A percentile compares a stretch with the other conserved stretches of the same genome.
phyloP scores from a whole-genome alignment of 2,797 vertebrate genomes.

The Rhincodon typus region DNA sequence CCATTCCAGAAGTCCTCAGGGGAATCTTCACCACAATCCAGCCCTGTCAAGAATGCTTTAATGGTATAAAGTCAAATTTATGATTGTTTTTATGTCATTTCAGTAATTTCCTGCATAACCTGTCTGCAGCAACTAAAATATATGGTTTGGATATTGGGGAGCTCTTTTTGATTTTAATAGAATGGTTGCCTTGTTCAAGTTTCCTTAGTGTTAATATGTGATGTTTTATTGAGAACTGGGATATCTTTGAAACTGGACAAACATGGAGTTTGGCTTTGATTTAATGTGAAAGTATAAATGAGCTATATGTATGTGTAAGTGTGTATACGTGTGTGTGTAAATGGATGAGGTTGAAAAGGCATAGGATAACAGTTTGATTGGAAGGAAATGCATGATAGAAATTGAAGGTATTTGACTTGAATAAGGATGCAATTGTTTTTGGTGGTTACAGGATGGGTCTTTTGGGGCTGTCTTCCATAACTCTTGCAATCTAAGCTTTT shows the following conservation, averaged over 20 bases:
- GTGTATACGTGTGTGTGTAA: background rate
- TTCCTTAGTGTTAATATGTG: background rate
- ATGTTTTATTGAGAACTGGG: background rate
- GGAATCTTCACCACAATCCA: slow-evolving; percentile 64
- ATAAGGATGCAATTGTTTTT: background rate
- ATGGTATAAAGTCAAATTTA: slow-evolving; percentile 53
- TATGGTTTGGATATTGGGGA: background rate
- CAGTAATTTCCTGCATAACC: slow-evolving; percentile 6
- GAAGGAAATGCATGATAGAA: background rate
- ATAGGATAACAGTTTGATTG: background rate
- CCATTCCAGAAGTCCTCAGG: slow-evolving; percentile 61
- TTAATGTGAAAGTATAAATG: background rate
- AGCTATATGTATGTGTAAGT: too few relatives aligned
- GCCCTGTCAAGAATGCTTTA: slow-evolving; percentile 63
- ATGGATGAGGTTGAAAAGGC: background rate
- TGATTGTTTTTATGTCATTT: slow-evolving; percentile 22
- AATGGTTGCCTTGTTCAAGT: slow-evolving; percentile 15
- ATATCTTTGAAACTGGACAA: background rate
- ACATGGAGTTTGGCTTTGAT: background rate
- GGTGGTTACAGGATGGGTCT: background rate
- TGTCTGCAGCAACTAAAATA: background rate
- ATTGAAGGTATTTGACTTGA: background rate
- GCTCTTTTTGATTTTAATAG: background rate
- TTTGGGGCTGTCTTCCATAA: background rate
- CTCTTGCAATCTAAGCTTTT: background rate